Conservation (phyloP, 2,113 vertebrate genomes). For the Colaptes auratus region DNA sequence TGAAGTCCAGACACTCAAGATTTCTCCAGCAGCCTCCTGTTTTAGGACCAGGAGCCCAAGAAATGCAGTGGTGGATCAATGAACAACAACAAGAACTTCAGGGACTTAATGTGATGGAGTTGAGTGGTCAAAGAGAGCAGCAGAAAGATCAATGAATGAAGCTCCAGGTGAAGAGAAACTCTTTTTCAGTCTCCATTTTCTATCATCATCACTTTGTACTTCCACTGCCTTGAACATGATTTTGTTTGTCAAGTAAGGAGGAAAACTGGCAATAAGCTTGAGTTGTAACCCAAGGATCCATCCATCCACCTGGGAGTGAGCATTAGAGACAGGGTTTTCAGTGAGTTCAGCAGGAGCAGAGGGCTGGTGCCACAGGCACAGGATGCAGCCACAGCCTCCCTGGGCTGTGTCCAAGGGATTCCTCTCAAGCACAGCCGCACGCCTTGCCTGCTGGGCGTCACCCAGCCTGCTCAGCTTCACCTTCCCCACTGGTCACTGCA, state of each 20-base stretch:
- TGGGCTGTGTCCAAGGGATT: not conserved
- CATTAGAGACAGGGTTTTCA: constrained; percentile 35
- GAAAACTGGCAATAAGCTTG: constrained; percentile 2
- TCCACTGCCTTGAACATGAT: not conserved
- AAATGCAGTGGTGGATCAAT: not conserved
- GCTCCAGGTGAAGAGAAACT: not conserved
- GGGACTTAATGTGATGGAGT: not conserved
- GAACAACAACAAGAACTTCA: not conserved
- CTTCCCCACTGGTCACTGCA: constrained; percentile 8
- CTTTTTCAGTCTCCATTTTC: constrained; percentile 2
- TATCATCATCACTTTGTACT: not conserved
- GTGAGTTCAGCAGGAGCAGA: constrained; percentile 32
- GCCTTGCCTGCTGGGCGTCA: not conserved
- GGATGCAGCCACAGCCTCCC: not conserved
- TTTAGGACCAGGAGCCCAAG: constrained; percentile 11
- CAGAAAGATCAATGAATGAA: not conserved
- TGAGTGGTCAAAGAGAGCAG: not conserved
- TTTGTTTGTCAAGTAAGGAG: too few relatives aligned
- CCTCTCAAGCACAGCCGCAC: not conserved
- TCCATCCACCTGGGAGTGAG: not conserved
- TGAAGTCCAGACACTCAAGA: not conserved
- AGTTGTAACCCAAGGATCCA: constrained; percentile 18
- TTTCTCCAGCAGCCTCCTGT: constrained; percentile 26
- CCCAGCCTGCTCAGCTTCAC: not conserved
- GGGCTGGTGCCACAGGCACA: constrained; percentile 12